phyloP scores from a whole-genome alignment of 2,888 invertebrate species.

The Chaitophorus viminalis region DNA sequence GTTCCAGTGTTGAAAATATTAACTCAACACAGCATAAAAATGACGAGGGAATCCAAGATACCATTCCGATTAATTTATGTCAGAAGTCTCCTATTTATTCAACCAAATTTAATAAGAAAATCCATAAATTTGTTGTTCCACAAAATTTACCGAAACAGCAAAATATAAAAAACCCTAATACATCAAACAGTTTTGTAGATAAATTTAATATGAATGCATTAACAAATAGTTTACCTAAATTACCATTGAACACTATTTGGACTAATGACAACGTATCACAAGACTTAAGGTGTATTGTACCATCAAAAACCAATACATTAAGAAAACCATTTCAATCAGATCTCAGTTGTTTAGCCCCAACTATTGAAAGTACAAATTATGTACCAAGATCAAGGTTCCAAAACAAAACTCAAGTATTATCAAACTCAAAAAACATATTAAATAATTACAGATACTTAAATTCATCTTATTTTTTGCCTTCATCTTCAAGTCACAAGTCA shows the following conservation, averaged over 20 bases:
- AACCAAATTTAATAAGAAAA: constrained; percentile 1
- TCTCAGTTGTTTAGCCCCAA: not conserved
- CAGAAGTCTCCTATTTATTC: not conserved
- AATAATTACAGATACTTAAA: constrained; percentile 19
- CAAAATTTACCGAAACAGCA: constrained; percentile 23
- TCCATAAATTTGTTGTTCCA: not conserved
- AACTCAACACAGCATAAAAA: not conserved
- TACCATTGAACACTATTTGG: constrained; percentile 45
- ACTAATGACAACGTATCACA: constrained; percentile 10
- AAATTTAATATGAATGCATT: constrained; percentile 39
- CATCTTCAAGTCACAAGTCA: constrained; percentile 4
- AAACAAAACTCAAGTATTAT: constrained; percentile 11
- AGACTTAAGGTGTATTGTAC: constrained; percentile 13
- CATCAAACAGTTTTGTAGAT: constrained; percentile 5
- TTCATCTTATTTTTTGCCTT: not conserved
- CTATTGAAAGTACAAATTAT: constrained; percentile 11
- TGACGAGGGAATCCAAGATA: constrained; percentile 6
- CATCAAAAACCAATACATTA: constrained; percentile 22
- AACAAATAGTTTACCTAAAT: constrained; percentile 30
- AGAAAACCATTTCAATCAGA: constrained; percentile 20
- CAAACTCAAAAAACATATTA: not conserved
- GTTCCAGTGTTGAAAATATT: constrained; percentile 34
- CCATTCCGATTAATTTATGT: not conserved
- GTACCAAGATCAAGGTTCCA: not conserved
- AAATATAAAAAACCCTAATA: not conserved